phyloP scores from a whole-genome alignment of 2,113 vertebrate genomes.

The Myrmophylax atrothorax region DNA sequence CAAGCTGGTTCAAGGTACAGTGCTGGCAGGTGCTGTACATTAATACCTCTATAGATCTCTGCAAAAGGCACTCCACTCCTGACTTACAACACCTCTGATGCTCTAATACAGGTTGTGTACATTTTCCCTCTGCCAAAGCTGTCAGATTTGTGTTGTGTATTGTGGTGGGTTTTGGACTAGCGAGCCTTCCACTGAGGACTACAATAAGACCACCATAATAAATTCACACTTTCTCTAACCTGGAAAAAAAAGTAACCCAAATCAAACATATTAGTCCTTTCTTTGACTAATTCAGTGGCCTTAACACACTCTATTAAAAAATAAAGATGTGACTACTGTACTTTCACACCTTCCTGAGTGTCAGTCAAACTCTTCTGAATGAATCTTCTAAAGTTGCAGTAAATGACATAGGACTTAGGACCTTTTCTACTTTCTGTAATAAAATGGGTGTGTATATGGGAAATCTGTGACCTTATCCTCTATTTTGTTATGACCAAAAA shows the following conservation, averaged over 20 bases:
- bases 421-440: neutral
- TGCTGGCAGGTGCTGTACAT: neutral
- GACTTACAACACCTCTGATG: neutral
- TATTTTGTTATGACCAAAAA: neutral
- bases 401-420: neutral
- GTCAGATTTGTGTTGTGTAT: neutral
- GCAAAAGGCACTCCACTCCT: neutral
- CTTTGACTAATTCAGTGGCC: neutral
- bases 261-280: neutral
- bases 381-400: neutral
- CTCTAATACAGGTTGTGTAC: neutral
- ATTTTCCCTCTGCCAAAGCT: neutral
- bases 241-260: neutral
- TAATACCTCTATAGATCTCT: neutral
- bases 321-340: neutral
- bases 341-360: neutral
- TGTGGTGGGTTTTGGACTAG: neutral
- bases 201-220: neutral
- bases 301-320: neutral
- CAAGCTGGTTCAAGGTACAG: neutral
- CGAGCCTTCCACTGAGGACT: neutral
- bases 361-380: neutral
- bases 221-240: neutral
- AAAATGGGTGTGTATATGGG: rapidly evolving
- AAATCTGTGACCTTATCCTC: neutral